Evolutionary conservation across 2,888 invertebrate species (phyloP), one percentile per base, ranked within the genome.

Genomic region (Protodeltote pygarga): DNA sequence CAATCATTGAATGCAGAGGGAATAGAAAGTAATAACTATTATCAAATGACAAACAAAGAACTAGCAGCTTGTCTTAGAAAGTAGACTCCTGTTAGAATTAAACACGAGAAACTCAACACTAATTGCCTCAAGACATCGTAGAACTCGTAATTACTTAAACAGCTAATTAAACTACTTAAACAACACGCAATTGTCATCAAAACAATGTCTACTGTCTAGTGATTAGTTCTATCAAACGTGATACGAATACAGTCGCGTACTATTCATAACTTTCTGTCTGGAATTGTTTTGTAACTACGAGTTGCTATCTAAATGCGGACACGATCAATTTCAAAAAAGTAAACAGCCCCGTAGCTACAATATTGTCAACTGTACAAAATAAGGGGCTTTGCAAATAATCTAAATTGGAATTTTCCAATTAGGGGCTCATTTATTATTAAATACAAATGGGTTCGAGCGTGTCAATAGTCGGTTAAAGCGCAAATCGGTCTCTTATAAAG

Each of bases 391-490:
- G 38, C 49, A 51, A 59, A 66, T 47, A 54, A 50, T 45, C 45
- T 50, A 35, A 59, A 55, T 71, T 63, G 52, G 61, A 66, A 39
- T 59, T 67, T 66, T 63, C 55, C 59, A 65, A 74, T 68, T 66
- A 73, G 53, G 53, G 32, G 35, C 59, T 54, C 64, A 67, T 73
- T 71, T 64, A 65, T 64, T 65, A 53, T 60, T 42, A 61, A 71
- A 60, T 55, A 54, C 57, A 63, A 65, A 60, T 53, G 54, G 53
- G 57, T 54, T 51, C 55, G 31, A 51, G 44, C 54, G 40, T 72
- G 75, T 73, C 74, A 73, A 75, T 61, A 70, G 58, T 68, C 64
- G 58, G 69, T 75, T 72, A 57, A 67, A 77, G 54, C 53, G 54
- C 55, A 60, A 65, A 70, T 65, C 57, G 48, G 54, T 68, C 68